Conservation (phyloP, 1,140 invertebrate species). For the Drosophila pseudoananassae region DNA sequence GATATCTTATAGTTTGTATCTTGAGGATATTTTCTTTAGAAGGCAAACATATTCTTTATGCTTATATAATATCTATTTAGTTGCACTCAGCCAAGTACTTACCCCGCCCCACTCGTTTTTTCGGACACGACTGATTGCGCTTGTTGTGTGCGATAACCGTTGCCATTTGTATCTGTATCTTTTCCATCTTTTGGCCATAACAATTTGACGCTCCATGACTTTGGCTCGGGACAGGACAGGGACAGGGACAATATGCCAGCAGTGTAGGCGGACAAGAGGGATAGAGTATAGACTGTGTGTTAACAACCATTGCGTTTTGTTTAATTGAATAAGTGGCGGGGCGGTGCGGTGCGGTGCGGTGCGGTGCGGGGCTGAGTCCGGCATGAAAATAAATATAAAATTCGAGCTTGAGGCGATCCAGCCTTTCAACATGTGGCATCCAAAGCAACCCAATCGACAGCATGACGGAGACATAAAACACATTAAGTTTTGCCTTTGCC, state of each 20-base stretch:
- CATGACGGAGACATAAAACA: conserved; percentile 73
- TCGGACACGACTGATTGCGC: conserved; percentile 74
- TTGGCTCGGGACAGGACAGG: conserved; percentile 12
- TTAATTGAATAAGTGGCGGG: conserved; percentile 73
- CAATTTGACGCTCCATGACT: conserved; percentile 83
- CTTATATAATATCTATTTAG: conserved; percentile 82
- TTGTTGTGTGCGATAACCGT: conserved; percentile 72
- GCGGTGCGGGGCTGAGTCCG: no score
- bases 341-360: conserved; percentile 9
- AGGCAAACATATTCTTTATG: conserved; percentile 79
- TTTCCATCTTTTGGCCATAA: conserved; percentile 76
- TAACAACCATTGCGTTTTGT: conserved; percentile 64
- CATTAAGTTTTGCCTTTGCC: conserved; percentile 47
- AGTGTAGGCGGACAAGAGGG: no score
- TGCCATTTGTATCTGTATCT: conserved; percentile 74
- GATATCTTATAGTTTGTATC: neutral
- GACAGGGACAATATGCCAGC: conserved; percentile 40
- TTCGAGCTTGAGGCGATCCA: conserved; percentile 18
- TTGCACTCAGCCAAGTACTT: conserved; percentile 77
- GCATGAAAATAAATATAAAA: conserved; percentile 42
- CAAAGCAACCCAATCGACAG: conserved; percentile 45
- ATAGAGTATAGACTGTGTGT: no score
- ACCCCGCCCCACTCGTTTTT: conserved; percentile 39
- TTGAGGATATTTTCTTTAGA: neutral
- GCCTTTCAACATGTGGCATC: conserved; percentile 39